Percentiles rank a stretch among this genome's conserved stretches.
These are phyloP conservation scores for Polyploca ridens DNA, from an alignment of 2,888 invertebrate species.

Conservation along the genomic window DNA sequence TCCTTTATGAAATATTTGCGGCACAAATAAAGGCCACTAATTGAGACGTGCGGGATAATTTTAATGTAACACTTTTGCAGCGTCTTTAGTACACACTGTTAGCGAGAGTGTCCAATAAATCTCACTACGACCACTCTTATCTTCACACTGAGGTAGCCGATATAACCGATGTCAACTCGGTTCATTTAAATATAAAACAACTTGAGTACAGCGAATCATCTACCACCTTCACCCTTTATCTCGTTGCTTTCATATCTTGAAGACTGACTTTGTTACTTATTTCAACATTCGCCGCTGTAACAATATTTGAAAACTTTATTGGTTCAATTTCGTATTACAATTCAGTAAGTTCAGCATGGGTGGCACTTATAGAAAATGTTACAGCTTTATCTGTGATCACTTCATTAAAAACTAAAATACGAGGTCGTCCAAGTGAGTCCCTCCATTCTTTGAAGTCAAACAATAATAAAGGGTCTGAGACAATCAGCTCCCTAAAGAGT, in stretches of 20 bases:
- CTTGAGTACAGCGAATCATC: conserved; percentile 33
- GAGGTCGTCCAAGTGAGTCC: conserved; percentile 24
- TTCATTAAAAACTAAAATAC: conserved; percentile 63
- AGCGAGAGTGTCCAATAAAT: conserved; percentile 76
- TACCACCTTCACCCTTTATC: background rate
- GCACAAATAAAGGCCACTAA: conserved; percentile 64
- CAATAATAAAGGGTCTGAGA: conserved; percentile 41
- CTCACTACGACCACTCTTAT: conserved; percentile 74
- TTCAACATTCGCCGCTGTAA: background rate
- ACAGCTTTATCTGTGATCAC: conserved; percentile 56
- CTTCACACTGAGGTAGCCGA: conserved; percentile 73
- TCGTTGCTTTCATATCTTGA: conserved; percentile 10
- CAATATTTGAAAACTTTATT: background rate
- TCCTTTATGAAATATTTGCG: conserved; percentile 51
- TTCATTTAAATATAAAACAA: conserved; percentile 76
- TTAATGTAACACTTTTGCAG: conserved; percentile 59
- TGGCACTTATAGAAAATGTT: conserved; percentile 49
- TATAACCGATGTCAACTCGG: conserved; percentile 66
- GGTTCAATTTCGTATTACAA: background rate
- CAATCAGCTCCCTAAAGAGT: conserved; percentile 24
- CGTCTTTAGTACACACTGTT: conserved; percentile 58
- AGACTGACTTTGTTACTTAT: conserved; percentile 12
- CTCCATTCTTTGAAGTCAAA: background rate
- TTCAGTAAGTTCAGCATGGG: conserved; percentile 46
- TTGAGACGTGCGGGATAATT: conserved; percentile 67